A percentile compares a stretch with the other conserved stretches of the same genome.
Conservation (phyloP, 2,797 vertebrate genomes). For the Pseudochaenichthys georgianus region DNA sequence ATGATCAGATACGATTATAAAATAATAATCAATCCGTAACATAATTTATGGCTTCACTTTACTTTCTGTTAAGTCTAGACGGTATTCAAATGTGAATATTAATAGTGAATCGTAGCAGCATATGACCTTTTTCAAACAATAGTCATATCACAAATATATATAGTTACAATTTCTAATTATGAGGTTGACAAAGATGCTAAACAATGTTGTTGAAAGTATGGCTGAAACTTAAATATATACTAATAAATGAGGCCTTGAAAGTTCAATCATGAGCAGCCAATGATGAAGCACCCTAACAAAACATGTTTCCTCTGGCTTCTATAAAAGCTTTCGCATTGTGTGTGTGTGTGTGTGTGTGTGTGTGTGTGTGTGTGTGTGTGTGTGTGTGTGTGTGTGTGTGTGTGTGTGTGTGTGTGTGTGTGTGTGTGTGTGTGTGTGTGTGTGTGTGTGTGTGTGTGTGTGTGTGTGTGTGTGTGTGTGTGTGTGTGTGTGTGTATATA, state of each 20-base stretch:
- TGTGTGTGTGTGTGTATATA: conserved; percentile 21
- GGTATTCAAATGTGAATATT: conserved; percentile 57
- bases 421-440: conserved; percentile 29
- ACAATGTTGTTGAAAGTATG: neutral
- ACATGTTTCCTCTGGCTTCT: conserved; percentile 37
- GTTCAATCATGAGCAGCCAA: conserved; percentile 3
- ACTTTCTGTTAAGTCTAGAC: conserved; percentile 55
- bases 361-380: conserved; percentile 15
- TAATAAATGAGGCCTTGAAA: conserved; percentile 26
- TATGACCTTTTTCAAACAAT: neutral
- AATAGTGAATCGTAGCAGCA: neutral
- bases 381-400: neutral
- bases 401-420: conserved; percentile 9
- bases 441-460: conserved; percentile 22
- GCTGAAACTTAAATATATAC: conserved; percentile 2
- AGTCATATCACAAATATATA: neutral
- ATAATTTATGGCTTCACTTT: conserved; percentile 68
- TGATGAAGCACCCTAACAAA: conserved; percentile 34
- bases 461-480: conserved; percentile 14
- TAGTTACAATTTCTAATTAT: neutral
- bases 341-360: conserved; percentile 28
- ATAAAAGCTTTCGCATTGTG: conserved; percentile 62
- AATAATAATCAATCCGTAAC: conserved; percentile 56
- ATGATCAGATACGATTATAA: conserved; percentile 72
- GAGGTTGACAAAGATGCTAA: neutral